These are phyloP conservation scores for Netelia fuscicornis DNA, from an alignment of 2,888 invertebrate genomes.

Conservation along the genomic window DNA sequence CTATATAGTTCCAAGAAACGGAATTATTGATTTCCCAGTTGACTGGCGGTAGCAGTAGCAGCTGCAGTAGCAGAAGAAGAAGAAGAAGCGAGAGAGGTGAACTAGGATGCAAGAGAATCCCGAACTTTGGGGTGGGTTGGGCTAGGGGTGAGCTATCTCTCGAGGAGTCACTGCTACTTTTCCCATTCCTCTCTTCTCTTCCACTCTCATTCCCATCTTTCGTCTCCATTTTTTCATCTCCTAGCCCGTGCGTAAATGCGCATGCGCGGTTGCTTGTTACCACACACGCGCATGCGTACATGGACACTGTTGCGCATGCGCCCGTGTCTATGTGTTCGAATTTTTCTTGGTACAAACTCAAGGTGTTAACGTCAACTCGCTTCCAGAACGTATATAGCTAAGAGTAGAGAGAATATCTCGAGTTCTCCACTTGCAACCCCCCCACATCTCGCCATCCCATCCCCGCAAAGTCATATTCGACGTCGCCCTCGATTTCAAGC, in stretches of 20 bases:
- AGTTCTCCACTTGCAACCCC: slow-evolving; percentile 34
- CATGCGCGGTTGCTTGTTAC: too few species aligned
- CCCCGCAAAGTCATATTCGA: slow-evolving; percentile 48
- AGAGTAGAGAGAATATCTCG: slow-evolving; percentile 28
- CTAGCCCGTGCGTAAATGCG: background rate
- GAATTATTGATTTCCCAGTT: slow-evolving; percentile 73
- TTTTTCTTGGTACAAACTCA: too few species aligned
- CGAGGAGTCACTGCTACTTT: slow-evolving; percentile 33
- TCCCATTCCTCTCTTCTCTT: background rate
- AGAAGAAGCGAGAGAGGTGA: slow-evolving; percentile 47
- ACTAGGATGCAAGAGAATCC: slow-evolving; percentile 24
- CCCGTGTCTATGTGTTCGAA: too few species aligned
- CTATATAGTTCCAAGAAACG: slow-evolving; percentile 67
- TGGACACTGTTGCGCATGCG: too few species aligned
- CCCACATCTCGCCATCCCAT: slow-evolving; percentile 41
- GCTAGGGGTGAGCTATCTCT: slow-evolving; percentile 43
- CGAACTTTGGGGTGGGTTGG: slow-evolving; percentile 42
- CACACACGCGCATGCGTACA: too few species aligned
- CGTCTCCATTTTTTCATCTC: slow-evolving; percentile 11
- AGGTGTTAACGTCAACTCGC: too few species aligned
- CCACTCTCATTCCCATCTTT: background rate
- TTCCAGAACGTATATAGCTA: too few species aligned
- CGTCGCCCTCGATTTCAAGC: slow-evolving; percentile 16
- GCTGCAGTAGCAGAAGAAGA: slow-evolving; percentile 26
- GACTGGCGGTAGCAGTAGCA: slow-evolving; percentile 64